A percentile compares a stretch with the other conserved stretches of the same genome.
phyloP scores from a whole-genome alignment of 2,797 vertebrate genomes.

The Petrocephalus schoutedeni region DNA sequence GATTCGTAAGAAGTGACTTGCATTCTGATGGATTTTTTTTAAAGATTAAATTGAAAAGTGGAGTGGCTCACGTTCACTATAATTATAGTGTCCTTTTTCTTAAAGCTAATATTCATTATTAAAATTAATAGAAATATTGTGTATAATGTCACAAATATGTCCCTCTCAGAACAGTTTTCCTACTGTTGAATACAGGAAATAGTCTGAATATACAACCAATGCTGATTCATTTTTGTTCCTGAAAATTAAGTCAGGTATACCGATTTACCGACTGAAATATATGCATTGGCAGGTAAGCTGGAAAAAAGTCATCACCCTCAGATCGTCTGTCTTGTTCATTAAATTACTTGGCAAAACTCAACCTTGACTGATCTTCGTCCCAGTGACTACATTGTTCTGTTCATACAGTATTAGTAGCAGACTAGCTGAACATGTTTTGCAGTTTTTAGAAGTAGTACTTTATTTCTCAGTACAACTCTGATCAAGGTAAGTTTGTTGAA shows the following conservation, averaged over 20 bases:
- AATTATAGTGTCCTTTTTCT: not conserved
- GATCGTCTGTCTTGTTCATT: not conserved
- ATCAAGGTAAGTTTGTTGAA: not conserved
- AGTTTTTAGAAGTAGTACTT: not conserved
- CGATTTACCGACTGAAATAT: not conserved
- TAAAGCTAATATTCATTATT: not conserved
- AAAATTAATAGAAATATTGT: not conserved
- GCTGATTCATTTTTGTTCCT: not conserved
- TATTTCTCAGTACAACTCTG: not conserved
- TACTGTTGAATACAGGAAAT: not conserved
- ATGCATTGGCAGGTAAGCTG: not conserved
- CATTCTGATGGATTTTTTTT: conserved; percentile 8
- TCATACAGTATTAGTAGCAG: not conserved
- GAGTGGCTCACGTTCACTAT: not conserved
- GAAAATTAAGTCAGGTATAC: not conserved
- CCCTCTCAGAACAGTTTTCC: not conserved
- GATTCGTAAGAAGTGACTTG: conserved; percentile 2
- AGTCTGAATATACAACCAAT: not conserved
- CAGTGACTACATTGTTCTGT: not conserved
- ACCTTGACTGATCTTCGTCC: conserved; percentile 7
- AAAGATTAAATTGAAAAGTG: conserved; percentile 6
- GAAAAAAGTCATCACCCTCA: not conserved
- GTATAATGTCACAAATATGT: not conserved
- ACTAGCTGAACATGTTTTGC: not conserved
- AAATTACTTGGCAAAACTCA: not conserved